Evolutionary conservation across 92 coral and sea anemone species (phyloP).

Genomic region (Palythoa caribaeorum): DNA sequence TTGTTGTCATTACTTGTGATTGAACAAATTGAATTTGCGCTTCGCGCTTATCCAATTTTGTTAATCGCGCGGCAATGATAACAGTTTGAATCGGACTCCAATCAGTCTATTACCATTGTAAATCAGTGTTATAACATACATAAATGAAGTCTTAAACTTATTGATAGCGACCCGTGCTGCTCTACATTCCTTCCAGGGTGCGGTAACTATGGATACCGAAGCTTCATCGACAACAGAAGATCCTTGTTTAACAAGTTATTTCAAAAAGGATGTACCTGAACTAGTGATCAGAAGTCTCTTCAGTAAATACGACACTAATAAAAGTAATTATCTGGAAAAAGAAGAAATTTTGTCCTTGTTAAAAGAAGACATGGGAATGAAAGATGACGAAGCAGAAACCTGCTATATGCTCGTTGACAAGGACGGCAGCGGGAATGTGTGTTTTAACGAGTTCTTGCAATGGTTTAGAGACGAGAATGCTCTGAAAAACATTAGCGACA

Average conservation of each 20-base stretch:
- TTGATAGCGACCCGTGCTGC: background rate
- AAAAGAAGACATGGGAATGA: slow-evolving; percentile 82
- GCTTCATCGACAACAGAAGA: background rate
- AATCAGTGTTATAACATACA: too few relatives aligned
- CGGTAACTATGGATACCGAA: background rate
- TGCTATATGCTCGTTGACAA: slow-evolving; percentile 77
- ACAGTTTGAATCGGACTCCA: too few relatives aligned
- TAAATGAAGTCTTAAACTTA: too few relatives aligned
- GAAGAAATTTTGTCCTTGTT: slow-evolving; percentile 68
- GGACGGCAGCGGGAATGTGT: slow-evolving; percentile 82
- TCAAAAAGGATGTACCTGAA: slow-evolving; percentile 71
- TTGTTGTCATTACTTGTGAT: too few relatives aligned
- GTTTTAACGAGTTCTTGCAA: slow-evolving; percentile 76
- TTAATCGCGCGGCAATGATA: too few relatives aligned
- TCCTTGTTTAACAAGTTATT: slow-evolving; percentile 48
- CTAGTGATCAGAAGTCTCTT: slow-evolving; percentile 86
- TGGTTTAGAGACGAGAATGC: slow-evolving; percentile 83
- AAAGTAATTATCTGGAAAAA: slow-evolving; percentile 69
- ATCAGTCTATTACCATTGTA: too few relatives aligned
- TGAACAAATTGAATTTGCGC: too few relatives aligned
- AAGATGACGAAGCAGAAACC: slow-evolving; percentile 75
- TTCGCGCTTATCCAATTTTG: too few relatives aligned
- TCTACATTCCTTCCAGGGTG: background rate
- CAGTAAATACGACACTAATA: slow-evolving; percentile 80
- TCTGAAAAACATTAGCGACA: slow-evolving; percentile 69